Percentiles rank a stretch among this genome's conserved stretches.
Conservation (phyloP, 2,797 vertebrate genomes). For the Choloepus didactylus region DNA sequence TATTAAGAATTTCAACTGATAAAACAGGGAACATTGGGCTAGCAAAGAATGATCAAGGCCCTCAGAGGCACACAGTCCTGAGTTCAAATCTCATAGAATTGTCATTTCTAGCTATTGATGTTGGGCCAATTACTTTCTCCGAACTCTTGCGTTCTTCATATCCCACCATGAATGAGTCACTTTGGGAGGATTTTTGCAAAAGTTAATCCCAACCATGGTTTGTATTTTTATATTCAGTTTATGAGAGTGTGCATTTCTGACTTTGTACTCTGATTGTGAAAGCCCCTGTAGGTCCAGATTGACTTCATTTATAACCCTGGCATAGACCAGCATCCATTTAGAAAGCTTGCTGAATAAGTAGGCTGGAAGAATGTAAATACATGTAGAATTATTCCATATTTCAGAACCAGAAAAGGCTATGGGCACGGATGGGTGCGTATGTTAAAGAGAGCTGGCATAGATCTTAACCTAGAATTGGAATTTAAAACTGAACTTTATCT, state of each 20-base stretch:
- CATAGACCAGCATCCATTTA: conserved; percentile 25
- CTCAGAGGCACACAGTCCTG: neutral
- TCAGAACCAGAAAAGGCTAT: conserved; percentile 60
- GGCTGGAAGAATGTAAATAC: conserved; percentile 65
- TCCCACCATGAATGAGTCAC: neutral
- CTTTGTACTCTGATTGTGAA: conserved; percentile 2
- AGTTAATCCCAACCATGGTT: neutral
- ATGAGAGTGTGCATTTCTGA: neutral
- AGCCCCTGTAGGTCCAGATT: neutral
- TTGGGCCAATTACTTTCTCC: neutral
- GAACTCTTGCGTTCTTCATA: neutral
- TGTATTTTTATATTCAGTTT: neutral
- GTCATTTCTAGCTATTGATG: neutral
- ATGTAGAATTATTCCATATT: conserved; percentile 78
- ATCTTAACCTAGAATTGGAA: conserved; percentile 70
- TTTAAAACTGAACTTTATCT: conserved; percentile 68
- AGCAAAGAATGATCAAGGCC: neutral
- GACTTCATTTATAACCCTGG: neutral
- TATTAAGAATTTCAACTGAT: neutral
- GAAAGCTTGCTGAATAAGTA: conserved; percentile 71
- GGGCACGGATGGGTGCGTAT: conserved; percentile 40
- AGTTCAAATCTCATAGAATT: neutral
- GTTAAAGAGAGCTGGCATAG: conserved; percentile 63
- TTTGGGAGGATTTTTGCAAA: neutral
- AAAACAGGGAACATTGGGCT: neutral